Percentiles rank a stretch among this genome's conserved stretches.
These are phyloP conservation scores for Bovichtus diacanthus DNA, from an alignment of 2,797 vertebrate species.

Conservation along the genomic window DNA sequence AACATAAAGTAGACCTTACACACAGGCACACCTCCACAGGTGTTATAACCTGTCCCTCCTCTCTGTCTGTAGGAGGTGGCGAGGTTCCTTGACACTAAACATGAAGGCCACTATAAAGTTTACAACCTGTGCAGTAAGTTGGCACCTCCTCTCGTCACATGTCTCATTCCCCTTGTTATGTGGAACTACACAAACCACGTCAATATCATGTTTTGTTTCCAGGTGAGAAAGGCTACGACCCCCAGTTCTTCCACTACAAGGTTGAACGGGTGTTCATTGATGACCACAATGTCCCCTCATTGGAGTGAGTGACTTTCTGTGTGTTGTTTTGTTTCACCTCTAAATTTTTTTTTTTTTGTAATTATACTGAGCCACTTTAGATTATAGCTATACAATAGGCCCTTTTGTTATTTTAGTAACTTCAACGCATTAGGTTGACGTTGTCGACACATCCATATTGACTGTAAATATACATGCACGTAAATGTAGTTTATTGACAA, in stretches of 20 bases:
- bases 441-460: background rate
- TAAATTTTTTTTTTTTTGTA: too few relatives aligned
- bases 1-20: background rate
- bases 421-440: background rate
- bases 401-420: background rate
- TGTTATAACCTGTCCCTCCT: background rate
- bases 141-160: background rate
- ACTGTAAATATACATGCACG: background rate
- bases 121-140: constrained; percentile 99
- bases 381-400: background rate
- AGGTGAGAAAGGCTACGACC: constrained; percentile 96
- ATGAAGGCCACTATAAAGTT: constrained; percentile 92
- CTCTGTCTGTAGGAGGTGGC: constrained; percentile 89
- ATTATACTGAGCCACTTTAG: background rate
- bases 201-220: constrained; percentile 3
- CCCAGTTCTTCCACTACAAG: constrained; percentile 92
- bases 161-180: background rate
- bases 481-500: too few relatives aligned
- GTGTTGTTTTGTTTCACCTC: background rate
- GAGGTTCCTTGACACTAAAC: constrained; percentile 94
- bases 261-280: constrained; percentile 93
- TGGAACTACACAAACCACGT: background rate
- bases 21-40: background rate
- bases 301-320: constrained; percentile 86
- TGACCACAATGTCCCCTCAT: constrained; percentile 94